Evolutionary conservation across 2,797 vertebrate genomes (phyloP).

Genomic region (Pangasius larnaudii): DNA sequence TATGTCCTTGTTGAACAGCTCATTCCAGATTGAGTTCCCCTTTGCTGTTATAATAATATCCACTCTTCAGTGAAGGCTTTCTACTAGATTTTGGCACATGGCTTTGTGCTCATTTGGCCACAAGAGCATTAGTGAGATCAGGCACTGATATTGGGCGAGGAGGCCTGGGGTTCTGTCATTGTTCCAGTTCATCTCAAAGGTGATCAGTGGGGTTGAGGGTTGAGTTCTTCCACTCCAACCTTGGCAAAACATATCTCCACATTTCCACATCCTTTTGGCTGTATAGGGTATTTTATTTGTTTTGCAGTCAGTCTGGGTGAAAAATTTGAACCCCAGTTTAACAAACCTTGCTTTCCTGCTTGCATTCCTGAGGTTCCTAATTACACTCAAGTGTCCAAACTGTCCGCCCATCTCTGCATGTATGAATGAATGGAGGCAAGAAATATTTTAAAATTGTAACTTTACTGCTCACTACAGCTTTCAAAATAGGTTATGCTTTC

Average conservation of each 20-base stretch:
- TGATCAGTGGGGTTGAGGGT: background rate
- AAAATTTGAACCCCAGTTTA: background rate
- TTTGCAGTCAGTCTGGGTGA: background rate
- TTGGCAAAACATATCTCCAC: background rate
- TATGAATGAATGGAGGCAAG: background rate
- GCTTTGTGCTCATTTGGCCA: background rate
- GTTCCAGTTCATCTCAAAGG: background rate
- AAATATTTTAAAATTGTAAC: background rate
- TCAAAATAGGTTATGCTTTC: background rate
- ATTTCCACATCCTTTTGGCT: background rate
- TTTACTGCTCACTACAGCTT: background rate
- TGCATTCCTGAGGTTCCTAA: background rate
- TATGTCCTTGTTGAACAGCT: background rate
- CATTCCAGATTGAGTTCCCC: background rate
- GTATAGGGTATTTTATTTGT: background rate
- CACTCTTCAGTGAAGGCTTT: background rate
- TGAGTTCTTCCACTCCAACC: background rate
- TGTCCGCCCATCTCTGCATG: background rate
- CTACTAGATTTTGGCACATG: background rate
- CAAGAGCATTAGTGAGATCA: background rate
- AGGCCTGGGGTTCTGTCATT: background rate
- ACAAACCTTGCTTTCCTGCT: background rate
- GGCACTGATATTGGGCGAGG: no score
- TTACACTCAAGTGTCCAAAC: background rate
- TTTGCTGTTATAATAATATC: background rate